Evolutionary conservation across 2,888 invertebrate species (phyloP).

Genomic region (Dorcus hopei): DNA sequence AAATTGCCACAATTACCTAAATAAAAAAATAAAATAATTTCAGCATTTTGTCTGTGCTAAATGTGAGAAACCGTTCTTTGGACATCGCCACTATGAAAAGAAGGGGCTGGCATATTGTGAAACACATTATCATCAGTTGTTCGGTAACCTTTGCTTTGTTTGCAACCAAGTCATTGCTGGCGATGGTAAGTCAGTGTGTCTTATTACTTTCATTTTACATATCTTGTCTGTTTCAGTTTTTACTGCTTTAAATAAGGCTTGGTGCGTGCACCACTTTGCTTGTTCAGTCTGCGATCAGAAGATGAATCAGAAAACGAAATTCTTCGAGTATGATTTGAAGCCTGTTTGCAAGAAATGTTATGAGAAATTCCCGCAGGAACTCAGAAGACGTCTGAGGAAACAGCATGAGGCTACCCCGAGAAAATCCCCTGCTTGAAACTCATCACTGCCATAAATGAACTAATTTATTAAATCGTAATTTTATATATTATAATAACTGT

Average conservation of each 20-base stretch:
- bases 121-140: conserved; percentile 97
- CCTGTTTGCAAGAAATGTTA: conserved; percentile 99
- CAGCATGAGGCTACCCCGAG: conserved; percentile 77
- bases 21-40: conserved; percentile 34
- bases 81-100: conserved; percentile 98
- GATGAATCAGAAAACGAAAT: conserved; percentile 95
- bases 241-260: conserved; percentile 96
- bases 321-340: conserved; percentile 97
- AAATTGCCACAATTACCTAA: background rate
- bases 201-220: conserved; percentile 3
- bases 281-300: conserved; percentile 96
- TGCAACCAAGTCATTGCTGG: conserved; percentile 98
- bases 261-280: conserved; percentile 99
- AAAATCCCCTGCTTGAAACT: conserved; percentile 39
- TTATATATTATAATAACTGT: no score
- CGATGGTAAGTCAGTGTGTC: conserved; percentile 71
- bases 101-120: conserved; percentile 99
- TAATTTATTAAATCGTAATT: no score
- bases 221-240: conserved; percentile 66
- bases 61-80: conserved; percentile 99
- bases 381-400: conserved; percentile 86
- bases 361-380: conserved; percentile 91
- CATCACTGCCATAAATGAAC: conserved; percentile 21
- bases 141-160: conserved; percentile 97
- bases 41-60: conserved; percentile 98